Conservation (phyloP, 2,797 vertebrate species). For the Austrolebias charrua region DNA sequence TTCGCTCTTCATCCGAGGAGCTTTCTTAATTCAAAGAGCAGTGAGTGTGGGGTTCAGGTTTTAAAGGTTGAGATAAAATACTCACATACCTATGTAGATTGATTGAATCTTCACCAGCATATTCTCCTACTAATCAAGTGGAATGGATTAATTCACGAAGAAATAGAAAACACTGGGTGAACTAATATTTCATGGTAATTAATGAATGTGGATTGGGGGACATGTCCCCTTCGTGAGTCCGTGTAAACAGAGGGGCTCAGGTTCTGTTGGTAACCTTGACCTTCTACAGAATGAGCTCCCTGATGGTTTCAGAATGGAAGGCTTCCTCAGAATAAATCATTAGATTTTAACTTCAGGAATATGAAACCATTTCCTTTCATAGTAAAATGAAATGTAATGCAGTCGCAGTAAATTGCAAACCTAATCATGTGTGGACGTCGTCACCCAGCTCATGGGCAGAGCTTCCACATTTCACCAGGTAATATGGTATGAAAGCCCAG, state of each 20-base stretch:
- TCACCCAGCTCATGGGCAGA: neutral
- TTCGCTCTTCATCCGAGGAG: too few species aligned
- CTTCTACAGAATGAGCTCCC: neutral
- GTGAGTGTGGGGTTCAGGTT: too few species aligned
- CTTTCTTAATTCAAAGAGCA: too few species aligned
- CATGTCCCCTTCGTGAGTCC: neutral
- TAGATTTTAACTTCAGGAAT: neutral
- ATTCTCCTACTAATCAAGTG: too few species aligned
- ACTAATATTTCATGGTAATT: too few species aligned
- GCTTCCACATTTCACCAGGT: slow-evolving; percentile 4
- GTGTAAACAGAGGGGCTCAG: neutral
- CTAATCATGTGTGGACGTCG: neutral
- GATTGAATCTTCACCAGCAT: too few species aligned
- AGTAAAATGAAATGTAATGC: neutral
- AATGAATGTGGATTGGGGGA: too few species aligned
- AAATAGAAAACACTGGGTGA: too few species aligned
- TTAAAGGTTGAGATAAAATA: too few species aligned
- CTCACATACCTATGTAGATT: too few species aligned
- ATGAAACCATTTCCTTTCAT: neutral
- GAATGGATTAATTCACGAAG: too few species aligned
- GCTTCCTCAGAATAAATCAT: slow-evolving; percentile 7
- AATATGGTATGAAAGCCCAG: neutral
- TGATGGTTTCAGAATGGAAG: neutral
- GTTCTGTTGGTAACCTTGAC: slow-evolving; percentile 10
- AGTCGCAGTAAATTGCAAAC: neutral